Evolutionary conservation across 2,797 vertebrate genomes (phyloP).

Genomic region (Bovichtus variegatus): DNA sequence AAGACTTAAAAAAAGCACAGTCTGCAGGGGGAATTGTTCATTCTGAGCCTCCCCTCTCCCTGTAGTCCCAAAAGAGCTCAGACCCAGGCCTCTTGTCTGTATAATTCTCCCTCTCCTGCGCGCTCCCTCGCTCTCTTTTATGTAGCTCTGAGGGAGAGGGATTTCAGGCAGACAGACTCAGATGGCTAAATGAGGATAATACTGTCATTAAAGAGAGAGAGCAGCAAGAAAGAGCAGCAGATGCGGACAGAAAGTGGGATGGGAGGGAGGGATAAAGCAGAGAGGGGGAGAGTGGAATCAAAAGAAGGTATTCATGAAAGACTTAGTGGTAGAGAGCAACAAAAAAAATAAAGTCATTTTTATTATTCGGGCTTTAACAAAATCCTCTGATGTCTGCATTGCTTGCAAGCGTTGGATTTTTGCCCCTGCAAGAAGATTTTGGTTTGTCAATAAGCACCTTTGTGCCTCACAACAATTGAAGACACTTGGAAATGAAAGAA

Average conservation of each 20-base stretch:
- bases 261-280: conserved; percentile 40
- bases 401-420: conserved; percentile 34
- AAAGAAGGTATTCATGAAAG: conserved; percentile 60
- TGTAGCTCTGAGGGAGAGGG: conserved; percentile 52
- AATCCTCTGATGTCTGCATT: conserved; percentile 50
- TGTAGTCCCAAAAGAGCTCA: conserved; percentile 32
- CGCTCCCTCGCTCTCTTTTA: conserved; percentile 15
- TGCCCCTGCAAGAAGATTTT: conserved; percentile 38
- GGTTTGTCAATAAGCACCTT: conserved; percentile 30
- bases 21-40: conserved; percentile 2
- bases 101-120: conserved; percentile 4
- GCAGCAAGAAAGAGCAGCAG: conserved; percentile 29
- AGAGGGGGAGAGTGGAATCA: conserved; percentile 37
- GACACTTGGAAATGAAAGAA: conserved; percentile 26
- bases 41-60: conserved; percentile 13
- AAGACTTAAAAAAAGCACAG: not conserved
- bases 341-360: conserved; percentile 4
- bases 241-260: conserved; percentile 46
- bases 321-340: conserved; percentile 35
- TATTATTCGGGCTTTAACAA: conserved; percentile 45
- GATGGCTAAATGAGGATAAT: conserved; percentile 72
- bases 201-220: conserved; percentile 68
- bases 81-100: conserved; percentile 35
- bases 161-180: conserved; percentile 61
- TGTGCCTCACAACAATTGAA: conserved; percentile 31